These are phyloP conservation scores for Acromyrmex echinatior DNA, from an alignment of 1,140 invertebrate genomes.

Conservation along the genomic window DNA sequence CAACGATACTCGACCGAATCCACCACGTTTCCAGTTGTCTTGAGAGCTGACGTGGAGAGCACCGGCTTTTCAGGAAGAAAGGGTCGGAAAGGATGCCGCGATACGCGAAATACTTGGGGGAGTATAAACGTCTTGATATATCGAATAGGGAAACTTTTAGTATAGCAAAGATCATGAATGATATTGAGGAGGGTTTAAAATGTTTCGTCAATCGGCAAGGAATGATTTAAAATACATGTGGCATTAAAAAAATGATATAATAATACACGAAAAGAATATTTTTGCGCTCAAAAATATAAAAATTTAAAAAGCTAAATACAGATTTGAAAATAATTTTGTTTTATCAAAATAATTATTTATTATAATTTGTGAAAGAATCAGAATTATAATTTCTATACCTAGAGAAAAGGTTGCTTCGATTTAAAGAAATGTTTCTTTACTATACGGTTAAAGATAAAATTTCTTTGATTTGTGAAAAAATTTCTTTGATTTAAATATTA, in stretches of 20 bases:
- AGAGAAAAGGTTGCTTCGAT: too few species aligned
- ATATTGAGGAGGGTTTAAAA: conserved; percentile 27
- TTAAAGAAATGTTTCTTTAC: too few species aligned
- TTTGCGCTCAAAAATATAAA: too few species aligned
- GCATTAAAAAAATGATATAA: background rate
- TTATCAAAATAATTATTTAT: too few species aligned
- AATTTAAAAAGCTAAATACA: too few species aligned
- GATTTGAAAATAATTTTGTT: too few species aligned
- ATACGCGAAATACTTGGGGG: conserved; percentile 37
- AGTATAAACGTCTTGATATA: conserved; percentile 73
- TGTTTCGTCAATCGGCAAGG: background rate
- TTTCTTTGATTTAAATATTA: too few species aligned
- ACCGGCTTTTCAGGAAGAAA: conserved; percentile 1
- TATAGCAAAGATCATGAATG: conserved; percentile 61
- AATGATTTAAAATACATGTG: background rate
- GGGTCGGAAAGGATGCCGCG: conserved; percentile 16
- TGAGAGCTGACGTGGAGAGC: conserved; percentile 46
- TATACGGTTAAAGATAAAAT: too few species aligned
- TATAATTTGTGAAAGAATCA: too few species aligned
- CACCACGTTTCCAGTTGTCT: conserved; percentile 65
- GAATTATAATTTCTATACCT: too few species aligned
- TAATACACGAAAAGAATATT: background rate
- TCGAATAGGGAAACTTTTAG: conserved; percentile 65
- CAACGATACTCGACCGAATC: conserved; percentile 63
- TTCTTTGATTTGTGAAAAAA: too few species aligned